These are phyloP conservation scores for Scolopax bukidnonensis DNA, from an alignment of 2,797 vertebrate genomes.

Conservation along the genomic window DNA sequence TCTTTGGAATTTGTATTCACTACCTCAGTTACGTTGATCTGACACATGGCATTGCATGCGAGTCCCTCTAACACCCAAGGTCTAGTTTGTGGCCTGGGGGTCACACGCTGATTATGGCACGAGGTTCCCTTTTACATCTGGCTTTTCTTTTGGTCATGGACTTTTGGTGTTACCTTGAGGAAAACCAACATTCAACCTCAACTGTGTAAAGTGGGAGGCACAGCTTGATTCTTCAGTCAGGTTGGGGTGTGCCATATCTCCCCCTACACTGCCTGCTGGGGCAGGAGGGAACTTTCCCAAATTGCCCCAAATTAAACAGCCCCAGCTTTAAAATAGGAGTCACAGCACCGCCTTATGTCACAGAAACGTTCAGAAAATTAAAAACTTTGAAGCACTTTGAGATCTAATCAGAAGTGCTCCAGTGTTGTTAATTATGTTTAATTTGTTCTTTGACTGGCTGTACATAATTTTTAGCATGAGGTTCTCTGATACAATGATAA, in stretches of 20 bases:
- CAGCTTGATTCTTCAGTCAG: not conserved
- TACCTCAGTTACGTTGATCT: not conserved
- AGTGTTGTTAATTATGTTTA: constrained; percentile 57
- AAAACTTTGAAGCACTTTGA: constrained; percentile 57
- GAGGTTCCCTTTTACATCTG: not conserved
- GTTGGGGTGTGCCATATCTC: accelerated
- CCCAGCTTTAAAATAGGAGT: not conserved
- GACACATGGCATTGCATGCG: not conserved
- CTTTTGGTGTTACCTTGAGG: not conserved
- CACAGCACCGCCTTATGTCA: not conserved
- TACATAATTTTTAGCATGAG: constrained; percentile 38
- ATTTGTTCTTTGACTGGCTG: constrained; percentile 59
- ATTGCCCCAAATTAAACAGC: not conserved
- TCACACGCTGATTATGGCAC: not conserved
- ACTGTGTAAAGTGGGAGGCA: not conserved
- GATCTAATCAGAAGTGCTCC: constrained; percentile 63
- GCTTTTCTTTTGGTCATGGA: not conserved
- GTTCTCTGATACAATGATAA: constrained; percentile 58
- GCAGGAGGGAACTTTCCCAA: not conserved
- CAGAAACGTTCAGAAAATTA: constrained; percentile 23
- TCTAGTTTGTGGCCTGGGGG: not conserved
- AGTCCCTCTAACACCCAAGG: not conserved
- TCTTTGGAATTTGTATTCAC: not conserved
- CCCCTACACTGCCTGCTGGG: not conserved
- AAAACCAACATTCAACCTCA: not conserved